Evolutionary conservation across 2,888 invertebrate species (phyloP).

Genomic region (Apodemia duryi): DNA sequence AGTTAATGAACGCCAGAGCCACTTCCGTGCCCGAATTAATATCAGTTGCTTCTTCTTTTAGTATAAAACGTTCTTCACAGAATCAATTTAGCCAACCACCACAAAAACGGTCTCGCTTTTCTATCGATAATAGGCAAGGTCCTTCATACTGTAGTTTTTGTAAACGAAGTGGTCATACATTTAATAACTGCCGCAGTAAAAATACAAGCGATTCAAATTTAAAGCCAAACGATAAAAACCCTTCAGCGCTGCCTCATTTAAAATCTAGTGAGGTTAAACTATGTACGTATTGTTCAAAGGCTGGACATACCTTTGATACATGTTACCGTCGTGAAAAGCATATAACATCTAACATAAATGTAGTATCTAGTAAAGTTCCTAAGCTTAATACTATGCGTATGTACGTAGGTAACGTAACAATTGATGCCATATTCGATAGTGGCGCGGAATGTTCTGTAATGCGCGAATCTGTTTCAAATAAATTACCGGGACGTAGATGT

Average conservation of each 20-base stretch:
- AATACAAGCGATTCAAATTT: too few species aligned
- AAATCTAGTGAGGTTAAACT: neutral
- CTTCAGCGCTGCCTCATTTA: too few species aligned
- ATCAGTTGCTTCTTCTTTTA: constrained; percentile 34
- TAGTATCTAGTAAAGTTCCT: too few species aligned
- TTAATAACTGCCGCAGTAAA: too few species aligned
- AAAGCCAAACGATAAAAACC: too few species aligned
- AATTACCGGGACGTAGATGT: constrained; percentile 31
- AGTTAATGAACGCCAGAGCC: constrained; percentile 31
- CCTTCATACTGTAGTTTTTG: too few species aligned
- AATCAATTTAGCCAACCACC: too few species aligned
- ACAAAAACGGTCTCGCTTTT: too few species aligned
- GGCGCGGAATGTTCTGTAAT: constrained; percentile 36
- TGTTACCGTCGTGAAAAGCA: constrained; percentile 33
- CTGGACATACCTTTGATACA: constrained; percentile 32
- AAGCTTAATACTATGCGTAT: too few species aligned
- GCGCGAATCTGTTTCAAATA: constrained; percentile 30
- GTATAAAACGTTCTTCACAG: constrained; percentile 7
- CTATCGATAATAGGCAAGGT: too few species aligned
- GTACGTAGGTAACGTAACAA: too few species aligned
- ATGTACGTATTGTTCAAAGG: constrained; percentile 31
- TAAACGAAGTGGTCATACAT: too few species aligned
- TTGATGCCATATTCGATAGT: constrained; percentile 24
- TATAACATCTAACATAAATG: constrained; percentile 28
- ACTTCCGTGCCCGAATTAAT: constrained; percentile 23